Base-by-base conservation (phyloP, 1,140 invertebrate species). In the Cepaea nemoralis region DNA sequence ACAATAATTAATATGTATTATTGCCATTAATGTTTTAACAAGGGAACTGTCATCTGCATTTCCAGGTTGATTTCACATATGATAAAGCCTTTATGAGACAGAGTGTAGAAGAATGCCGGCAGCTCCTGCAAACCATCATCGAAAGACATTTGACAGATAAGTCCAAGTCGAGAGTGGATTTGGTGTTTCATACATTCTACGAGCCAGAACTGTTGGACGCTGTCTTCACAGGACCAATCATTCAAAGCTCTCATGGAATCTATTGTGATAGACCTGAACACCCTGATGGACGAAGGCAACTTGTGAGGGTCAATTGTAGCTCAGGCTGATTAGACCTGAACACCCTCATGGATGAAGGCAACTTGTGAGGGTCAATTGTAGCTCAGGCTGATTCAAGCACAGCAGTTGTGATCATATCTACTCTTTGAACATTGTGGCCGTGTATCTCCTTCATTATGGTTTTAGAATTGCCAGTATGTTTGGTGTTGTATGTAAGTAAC, bases 61-160 rank as follows among this genome's bases (percentile, higher is more conserved):
- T n/a, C n/a, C 8, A 93, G 87, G 94, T 97, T 42, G 96, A 97
- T 75, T 97, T 96, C 90, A 96, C 95, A 82, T 97, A 96, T 88
- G 96, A 98, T 87, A 93, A 94, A 80, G 93, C 93, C 55, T 97
- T 96, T 90, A 90, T 98, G 82, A 93, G 94, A 31, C 87, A 89
- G 79, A 87, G 88, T 35, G 91, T 97, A 27, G 93, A 93, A 82
- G 95, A 94, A 88, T 96, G 94, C 85, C 93, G 93, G 76, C 91
- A 88, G 80, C 91, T 95, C 33, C 92, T 97, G n/a, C 94, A 94
- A 83, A 91, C 91, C 24, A 93, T 98, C 66, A 95, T 97, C 33
- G 93, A 93, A 83, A 93, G 94, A 40, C 96, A 98, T 90, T 92
- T 97, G 1, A 97, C 96, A 0, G 96, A 97, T 27, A 98, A 98